Base-by-base conservation (phyloP, 2,797 vertebrate species). In the Onychomys torridus region DNA sequence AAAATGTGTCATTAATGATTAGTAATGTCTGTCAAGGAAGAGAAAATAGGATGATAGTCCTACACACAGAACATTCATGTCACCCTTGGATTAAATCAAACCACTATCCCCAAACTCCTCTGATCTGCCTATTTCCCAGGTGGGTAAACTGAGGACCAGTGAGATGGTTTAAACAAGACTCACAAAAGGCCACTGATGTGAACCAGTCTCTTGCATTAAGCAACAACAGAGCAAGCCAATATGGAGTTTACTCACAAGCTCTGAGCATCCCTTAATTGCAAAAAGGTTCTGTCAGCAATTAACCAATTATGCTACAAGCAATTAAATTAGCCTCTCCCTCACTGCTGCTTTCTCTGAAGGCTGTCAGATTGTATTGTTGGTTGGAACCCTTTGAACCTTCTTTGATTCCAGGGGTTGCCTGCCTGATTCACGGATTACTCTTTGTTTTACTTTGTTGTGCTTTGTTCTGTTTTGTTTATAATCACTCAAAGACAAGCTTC, bases 381-480 rank as follows among this genome's bases (percentile, higher is more conserved):
- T 16, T 91, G 14, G 10, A 79, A 46, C 61, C 65, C 65, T 81
- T 87, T 87, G 65, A 87, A 91, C 55, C n/a, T 65, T 43, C 75
- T 95, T 95, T 95, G 82, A 25, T 63, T 91, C 40, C 11, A 46
- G 29, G 75, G 52, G 83, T 40, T 49, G 11, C 63, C 75, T 87
- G 55, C 55, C 57, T 5, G 2, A 71, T 55, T 91, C 65, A 87
- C n/a, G 23, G 83, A 34, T 40, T 12, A 17, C 32, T 49, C 69
- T 37, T 90, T 75, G 14, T 82, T 71, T 89, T 57, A n/a, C 49
- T 81, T 89, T 75, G 46, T 77, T 90, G 49, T 49, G 11, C 61
- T 94, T 86, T 86, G 76, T 87, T 91, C 63, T 73, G 76, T 52
- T 78, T 86, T 81, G 27, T 81, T 81, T 81, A 75, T 81, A 75